Percentiles rank a stretch among this genome's conserved stretches.
Conservation (phyloP, 2,888 invertebrate genomes). For the Drosophila kuntzei region DNA sequence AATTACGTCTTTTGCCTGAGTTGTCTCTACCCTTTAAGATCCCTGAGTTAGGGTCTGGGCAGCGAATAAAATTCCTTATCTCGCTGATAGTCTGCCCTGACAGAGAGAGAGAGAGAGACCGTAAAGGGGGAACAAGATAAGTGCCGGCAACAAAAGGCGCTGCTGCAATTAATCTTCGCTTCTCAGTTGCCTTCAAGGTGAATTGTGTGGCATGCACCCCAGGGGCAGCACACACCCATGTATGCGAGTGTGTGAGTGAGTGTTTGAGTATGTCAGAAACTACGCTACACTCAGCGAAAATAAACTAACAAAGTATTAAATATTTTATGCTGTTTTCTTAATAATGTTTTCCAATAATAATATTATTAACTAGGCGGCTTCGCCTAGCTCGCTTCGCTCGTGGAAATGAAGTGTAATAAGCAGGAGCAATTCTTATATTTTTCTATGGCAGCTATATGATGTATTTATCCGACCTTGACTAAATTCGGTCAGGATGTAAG, state of each 20-base stretch:
- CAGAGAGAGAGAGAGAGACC: conserved; percentile 5
- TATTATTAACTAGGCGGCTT: too few relatives aligned
- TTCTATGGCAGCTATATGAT: too few relatives aligned
- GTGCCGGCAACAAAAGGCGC: conserved; percentile 77
- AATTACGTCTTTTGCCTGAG: conserved; percentile 70
- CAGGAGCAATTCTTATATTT: too few relatives aligned
- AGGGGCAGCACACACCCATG: conserved; percentile 42
- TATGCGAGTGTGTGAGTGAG: conserved; percentile 21
- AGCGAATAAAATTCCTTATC: conserved; percentile 78
- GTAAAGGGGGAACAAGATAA: conserved; percentile 52
- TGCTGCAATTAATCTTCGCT: conserved; percentile 80
- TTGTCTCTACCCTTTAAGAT: conserved; percentile 33
- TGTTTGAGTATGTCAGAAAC: conserved; percentile 19
- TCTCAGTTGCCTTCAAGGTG: conserved; percentile 80
- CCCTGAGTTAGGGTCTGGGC: conserved; percentile 29
- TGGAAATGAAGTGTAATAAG: too few relatives aligned
- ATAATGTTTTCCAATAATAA: too few relatives aligned
- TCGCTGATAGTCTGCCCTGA: conserved; percentile 41
- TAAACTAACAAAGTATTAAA: too few relatives aligned
- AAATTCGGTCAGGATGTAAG: too few relatives aligned
- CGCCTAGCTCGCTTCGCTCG: too few relatives aligned
- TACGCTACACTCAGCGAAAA: conserved; percentile 10
- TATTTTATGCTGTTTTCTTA: too few relatives aligned
- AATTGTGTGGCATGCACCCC: conserved; percentile 81
- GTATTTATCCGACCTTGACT: too few relatives aligned